Base-by-base conservation (phyloP, 2,113 vertebrate genomes). In the Henicopernis longicauda region DNA sequence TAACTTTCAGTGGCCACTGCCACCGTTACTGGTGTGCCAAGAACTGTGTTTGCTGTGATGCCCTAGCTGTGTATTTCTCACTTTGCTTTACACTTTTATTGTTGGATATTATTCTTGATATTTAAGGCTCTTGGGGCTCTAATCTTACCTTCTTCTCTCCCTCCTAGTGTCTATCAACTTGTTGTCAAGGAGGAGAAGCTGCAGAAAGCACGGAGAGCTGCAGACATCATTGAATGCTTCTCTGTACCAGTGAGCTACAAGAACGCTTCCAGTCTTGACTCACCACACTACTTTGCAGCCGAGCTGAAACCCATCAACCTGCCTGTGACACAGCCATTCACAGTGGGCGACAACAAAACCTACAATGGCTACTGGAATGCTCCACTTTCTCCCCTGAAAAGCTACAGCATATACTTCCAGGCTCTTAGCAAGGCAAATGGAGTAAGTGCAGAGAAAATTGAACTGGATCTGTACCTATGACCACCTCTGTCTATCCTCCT, bases 351-450 rank as follows among this genome's bases (percentile, higher is more conserved):
- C 98, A 99, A 99, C 98, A 99, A 99, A 97, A 99, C 99, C 52
- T 99, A 99, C 94, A 99, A 99, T 1, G 99, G 99, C 77, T 99
- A 99, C 98, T 99, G 99, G 99, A 99, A 99, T 8, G 99, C 99
- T 27, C 99, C 99, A 1, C 98, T 99, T 34, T 99, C 99, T 14
- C 99, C 99, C 2, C 95, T 99, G 95, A 99, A 99, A 97, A 99
- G 99, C 98, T 99, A 99, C 98, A 99, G 99, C 98, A 99, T 99
- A 96, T 99, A 99, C 97, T 99, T 99, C 97, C 99, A 99, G 98
- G 99, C 99, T 87, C 98, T 99, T 85, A 99, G 99, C 98, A 98
- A 99, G 98, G 99, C 99, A 91, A 99, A 99, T 36, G 99, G 99
- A 98, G 99, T 99, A 98, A 99, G 99, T 98, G 89, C 70, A 65